Base-by-base conservation (phyloP, 2,888 invertebrate species). In the Linyphia triangularis region DNA sequence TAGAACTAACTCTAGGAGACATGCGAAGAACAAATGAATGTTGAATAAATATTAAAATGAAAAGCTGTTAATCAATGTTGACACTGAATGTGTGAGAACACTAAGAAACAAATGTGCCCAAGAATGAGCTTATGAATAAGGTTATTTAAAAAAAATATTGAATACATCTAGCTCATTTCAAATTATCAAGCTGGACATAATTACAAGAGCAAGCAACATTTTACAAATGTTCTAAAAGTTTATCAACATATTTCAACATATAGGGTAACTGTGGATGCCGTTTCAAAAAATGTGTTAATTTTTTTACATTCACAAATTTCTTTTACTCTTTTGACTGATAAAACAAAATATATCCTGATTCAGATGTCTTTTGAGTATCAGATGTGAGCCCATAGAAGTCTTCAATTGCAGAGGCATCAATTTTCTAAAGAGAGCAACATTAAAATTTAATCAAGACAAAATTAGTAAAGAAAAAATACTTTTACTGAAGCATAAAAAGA, bases 361-460 rank as follows among this genome's bases (percentile, higher is more conserved):
- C 99, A 57, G 99, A 99, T 91, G 98, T 99, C 94, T 99, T 99
- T 93, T 99, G 99, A 92, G 98, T 96, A 93, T 99, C 99, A 90
- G 98, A 98, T 85, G 99, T 98, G 92, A 99, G 95, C 92, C 99
- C 99, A 94, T 99, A 99, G 94, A 99, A 99, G 93, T 99, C 99
- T 95, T 99, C 99, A 94, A 99, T 99, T 91, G 97, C 96, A 86
- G 98, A 97, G 81, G 98, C 97, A 93, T 99, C 99, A 92, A 99
- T 99, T 96, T 99, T 99, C 98, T 98, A 73, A n/a, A 40, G 22
- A 57, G 30, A 73, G 6, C 51, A 43, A 70, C 28, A 67, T 67
- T 30, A 65, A 24, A n/a, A n/a, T n/a, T n/a, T n/a, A n/a, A 51
- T 19, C 10, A 51, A 19, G 51, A 2, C 16, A 51, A 51, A 51